Percentiles rank a stretch among this genome's conserved stretches.
Evolutionary conservation across 1,140 invertebrate species (phyloP).

Genomic region (Drosophila mauritiana): DNA sequence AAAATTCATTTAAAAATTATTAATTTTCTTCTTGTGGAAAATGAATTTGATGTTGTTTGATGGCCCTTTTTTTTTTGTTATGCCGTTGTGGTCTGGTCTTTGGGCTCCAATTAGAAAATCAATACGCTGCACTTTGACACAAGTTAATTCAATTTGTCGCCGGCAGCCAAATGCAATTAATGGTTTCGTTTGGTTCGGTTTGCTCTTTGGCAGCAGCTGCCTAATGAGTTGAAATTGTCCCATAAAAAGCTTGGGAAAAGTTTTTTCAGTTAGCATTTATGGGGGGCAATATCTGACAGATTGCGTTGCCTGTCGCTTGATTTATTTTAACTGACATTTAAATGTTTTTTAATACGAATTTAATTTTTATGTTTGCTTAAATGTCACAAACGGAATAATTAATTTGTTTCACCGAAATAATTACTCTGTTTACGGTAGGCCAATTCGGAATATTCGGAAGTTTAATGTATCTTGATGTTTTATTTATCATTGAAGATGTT

Average conservation of each 20-base stretch:
- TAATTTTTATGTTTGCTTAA: slow-evolving; percentile 9
- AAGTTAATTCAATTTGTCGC: slow-evolving; percentile 73
- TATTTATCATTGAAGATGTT: too few relatives aligned
- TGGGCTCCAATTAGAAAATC: slow-evolving; percentile 73
- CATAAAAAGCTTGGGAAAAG: slow-evolving; percentile 40
- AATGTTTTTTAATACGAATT: slow-evolving; percentile 26
- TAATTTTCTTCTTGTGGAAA: slow-evolving; percentile 66
- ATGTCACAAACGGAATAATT: slow-evolving; percentile 14
- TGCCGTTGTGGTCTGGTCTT: slow-evolving; percentile 26
- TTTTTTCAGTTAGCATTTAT: slow-evolving; percentile 20
- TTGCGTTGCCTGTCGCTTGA: slow-evolving; percentile 39
- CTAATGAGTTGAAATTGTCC: slow-evolving; percentile 51
- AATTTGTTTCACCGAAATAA: slow-evolving; percentile 19
- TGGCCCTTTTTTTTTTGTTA: slow-evolving; percentile 19
- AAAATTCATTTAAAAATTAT: slow-evolving; percentile 66
- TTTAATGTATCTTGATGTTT: background rate
- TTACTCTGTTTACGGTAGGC: background rate
- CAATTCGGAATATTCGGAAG: background rate
- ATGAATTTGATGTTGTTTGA: slow-evolving; percentile 40
- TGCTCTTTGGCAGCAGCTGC: slow-evolving; percentile 47
- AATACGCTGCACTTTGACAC: slow-evolving; percentile 75
- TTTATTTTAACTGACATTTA: slow-evolving; percentile 47
- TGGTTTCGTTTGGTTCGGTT: slow-evolving; percentile 42
- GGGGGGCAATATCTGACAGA: slow-evolving; percentile 45
- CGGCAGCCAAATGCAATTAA: slow-evolving; percentile 61